Conservation (phyloP, 2,113 vertebrate species). For the Ranitomeya imitator region DNA sequence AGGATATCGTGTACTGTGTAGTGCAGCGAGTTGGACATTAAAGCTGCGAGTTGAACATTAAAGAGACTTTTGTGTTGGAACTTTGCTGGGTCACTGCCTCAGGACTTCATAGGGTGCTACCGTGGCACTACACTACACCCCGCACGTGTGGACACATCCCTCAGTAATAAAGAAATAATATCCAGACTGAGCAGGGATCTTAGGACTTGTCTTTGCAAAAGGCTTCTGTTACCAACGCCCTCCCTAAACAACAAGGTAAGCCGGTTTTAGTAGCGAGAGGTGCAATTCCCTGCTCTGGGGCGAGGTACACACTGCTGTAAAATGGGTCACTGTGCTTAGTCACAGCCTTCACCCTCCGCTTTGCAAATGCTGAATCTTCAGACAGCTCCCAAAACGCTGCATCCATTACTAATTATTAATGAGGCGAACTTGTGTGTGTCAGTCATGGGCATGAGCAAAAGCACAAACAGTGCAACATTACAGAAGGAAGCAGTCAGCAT, state of each 20-base stretch:
- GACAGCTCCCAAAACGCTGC: slow-evolving; percentile 11
- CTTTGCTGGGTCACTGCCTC: too few relatives aligned
- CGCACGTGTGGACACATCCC: slow-evolving; percentile 15
- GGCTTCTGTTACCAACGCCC: slow-evolving; percentile 33
- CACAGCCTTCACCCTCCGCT: slow-evolving; percentile 15
- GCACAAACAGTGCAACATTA: not conserved
- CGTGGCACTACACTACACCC: too few relatives aligned
- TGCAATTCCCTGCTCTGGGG: slow-evolving; percentile 5
- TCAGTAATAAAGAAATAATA: slow-evolving; percentile 10
- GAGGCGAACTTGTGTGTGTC: slow-evolving; percentile 7
- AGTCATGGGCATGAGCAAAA: not conserved
- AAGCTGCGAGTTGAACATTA: too few relatives aligned
- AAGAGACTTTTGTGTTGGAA: too few relatives aligned
- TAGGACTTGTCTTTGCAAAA: slow-evolving; percentile 28
- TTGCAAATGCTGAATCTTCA: not conserved
- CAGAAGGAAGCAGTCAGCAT: not conserved
- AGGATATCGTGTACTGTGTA: too few relatives aligned
- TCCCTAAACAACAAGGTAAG: slow-evolving; percentile 40
- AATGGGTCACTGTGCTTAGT: slow-evolving; percentile 40
- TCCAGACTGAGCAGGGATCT: not conserved
- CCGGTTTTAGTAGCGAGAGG: slow-evolving; percentile 21
- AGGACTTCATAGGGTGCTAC: too few relatives aligned
- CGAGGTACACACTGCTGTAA: slow-evolving; percentile 14
- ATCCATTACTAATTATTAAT: slow-evolving; percentile 41
- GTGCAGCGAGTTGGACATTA: too few relatives aligned